These are phyloP conservation scores for Heterocephalus glaber DNA, from an alignment of 2,113 vertebrate species.

Conservation along the genomic window DNA sequence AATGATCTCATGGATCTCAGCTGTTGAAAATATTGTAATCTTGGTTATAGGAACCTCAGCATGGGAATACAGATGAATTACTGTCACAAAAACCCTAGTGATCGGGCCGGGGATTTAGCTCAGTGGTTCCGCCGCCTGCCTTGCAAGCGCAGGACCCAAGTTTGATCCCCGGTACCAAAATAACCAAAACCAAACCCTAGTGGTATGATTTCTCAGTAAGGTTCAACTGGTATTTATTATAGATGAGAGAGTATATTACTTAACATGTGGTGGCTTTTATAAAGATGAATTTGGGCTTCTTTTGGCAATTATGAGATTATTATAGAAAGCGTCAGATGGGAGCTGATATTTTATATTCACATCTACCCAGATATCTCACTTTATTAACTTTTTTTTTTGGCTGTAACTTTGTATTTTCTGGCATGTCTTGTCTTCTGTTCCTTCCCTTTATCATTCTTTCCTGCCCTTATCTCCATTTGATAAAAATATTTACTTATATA, in stretches of 20 bases:
- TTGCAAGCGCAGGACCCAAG: no score
- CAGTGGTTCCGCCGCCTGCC: no score
- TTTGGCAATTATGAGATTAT: not conserved
- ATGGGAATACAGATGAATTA: not conserved
- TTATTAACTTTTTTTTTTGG: not conserved
- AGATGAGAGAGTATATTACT: not conserved
- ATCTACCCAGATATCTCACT: not conserved
- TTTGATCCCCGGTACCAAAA: no score
- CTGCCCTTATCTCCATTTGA: not conserved
- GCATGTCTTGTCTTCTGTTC: not conserved
- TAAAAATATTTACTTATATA: conserved; percentile 7
- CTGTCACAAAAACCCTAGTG: not conserved
- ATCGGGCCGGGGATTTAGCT: no score
- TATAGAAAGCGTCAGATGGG: not conserved
- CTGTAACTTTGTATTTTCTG: not conserved
- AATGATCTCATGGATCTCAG: not conserved
- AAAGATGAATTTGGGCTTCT: not conserved
- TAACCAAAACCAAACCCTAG: no score
- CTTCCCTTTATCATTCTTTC: not conserved
- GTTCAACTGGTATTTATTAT: not conserved
- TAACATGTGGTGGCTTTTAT: not conserved
- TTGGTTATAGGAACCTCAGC: not conserved
- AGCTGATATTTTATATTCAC: not conserved
- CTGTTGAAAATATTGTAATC: not conserved
- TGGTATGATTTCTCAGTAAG: not conserved